phyloP scores from a whole-genome alignment of 2,888 invertebrate species.

The Nineta flava region DNA sequence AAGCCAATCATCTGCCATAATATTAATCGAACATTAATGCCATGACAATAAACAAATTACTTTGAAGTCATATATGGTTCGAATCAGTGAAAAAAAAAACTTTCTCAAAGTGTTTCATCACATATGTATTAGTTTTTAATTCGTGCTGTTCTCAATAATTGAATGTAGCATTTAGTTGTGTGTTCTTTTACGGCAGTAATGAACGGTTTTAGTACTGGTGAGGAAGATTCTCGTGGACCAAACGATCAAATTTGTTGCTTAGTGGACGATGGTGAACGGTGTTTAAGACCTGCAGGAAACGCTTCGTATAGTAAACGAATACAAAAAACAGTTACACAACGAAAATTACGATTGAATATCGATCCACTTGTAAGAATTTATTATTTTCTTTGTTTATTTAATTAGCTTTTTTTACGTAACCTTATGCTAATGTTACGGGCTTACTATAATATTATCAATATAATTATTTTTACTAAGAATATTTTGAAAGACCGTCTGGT shows the following conservation, averaged over 20 bases:
- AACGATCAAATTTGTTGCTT: conserved; percentile 85
- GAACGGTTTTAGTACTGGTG: conserved; percentile 85
- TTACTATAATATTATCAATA: background rate
- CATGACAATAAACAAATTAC: conserved; percentile 1
- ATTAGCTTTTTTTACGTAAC: conserved; percentile 1
- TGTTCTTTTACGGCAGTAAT: conserved; percentile 29
- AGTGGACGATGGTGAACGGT: conserved; percentile 75
- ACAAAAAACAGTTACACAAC: conserved; percentile 86
- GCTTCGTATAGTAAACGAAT: conserved; percentile 94
- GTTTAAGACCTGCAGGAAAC: conserved; percentile 77
- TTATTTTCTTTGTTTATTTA: background rate
- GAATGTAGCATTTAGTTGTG: too few species aligned
- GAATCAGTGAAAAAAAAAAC: background rate
- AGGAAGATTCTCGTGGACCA: conserved; percentile 78
- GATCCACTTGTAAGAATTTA: conserved; percentile 50
- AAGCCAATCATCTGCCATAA: conserved; percentile 1
- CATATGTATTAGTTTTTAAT: background rate
- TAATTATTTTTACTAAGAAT: background rate
- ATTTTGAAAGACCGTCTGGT: background rate
- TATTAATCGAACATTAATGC: background rate
- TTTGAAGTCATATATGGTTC: background rate
- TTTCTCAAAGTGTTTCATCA: background rate
- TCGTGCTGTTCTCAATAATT: too few species aligned
- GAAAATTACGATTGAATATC: conserved; percentile 74
- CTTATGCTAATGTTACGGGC: background rate